Base-by-base conservation (phyloP, 2,888 invertebrate species). In the Megalurothrips usitatus region DNA sequence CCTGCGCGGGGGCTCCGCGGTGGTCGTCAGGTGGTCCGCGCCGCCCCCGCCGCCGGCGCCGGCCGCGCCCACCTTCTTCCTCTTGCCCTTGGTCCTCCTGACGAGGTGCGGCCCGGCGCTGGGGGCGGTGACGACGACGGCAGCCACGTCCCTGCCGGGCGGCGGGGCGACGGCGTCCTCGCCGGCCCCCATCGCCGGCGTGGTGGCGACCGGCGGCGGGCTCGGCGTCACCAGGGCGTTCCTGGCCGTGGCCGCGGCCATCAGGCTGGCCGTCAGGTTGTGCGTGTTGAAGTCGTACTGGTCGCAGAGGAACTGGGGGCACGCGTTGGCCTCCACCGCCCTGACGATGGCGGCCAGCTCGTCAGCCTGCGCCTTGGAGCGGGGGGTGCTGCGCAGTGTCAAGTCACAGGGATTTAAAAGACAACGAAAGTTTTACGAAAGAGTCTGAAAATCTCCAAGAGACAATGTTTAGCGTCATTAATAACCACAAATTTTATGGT, bases 291-390 rank as follows among this genome's bases (percentile, higher is more conserved):
- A 23, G 26, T 75, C 68, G 68, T 75, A 75, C 68, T 75, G 68
- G 23, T 23, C 68, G 26, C 68, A 75, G 11, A 26, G 23, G 68
- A 75, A 75, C 68, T 75, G 68, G 9, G 23, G 10, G 68, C 68
- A 75, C 26, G 68, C 23, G 26, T 26, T 26, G 8, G 68, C 12
- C 68, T 75, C 68, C 26, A 75, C 68, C 9, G 68, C 68, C 68
- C 26, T 23, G 68, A 75, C 23, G 68, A 75, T 75, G 68, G 68
- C 68, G 68, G 68, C 26, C 1, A 75, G 68, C 26, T 75, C 68
- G 68, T 23, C 23, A 10, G 68, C 68, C 68, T 75, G 68, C 23
- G 23, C 23, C 23, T 26, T 1, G 26, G 68, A 75, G 23, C 68
- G 68, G 8, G 68, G 68, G 23, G 23, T 12, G 68, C 68, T 75